Conservation (phyloP, 1,140 invertebrate species). For the Campoletis sonorensis region DNA sequence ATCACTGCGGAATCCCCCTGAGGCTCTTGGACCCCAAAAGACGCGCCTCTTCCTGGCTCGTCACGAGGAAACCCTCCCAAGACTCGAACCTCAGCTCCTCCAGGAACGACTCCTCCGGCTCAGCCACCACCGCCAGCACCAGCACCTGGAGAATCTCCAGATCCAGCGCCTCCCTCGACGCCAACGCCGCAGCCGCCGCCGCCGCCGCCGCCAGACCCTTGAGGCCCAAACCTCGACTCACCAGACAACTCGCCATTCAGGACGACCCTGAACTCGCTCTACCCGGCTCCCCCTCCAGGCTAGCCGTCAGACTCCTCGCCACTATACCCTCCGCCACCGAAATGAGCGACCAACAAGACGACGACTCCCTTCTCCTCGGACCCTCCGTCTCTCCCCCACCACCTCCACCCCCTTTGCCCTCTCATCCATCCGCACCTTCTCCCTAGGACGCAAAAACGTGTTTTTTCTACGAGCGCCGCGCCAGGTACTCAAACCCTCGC, state of each 20-base stretch:
- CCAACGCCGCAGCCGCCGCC: slow-evolving; percentile 34
- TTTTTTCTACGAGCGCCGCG: too few species aligned
- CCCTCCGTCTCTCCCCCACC: not conserved
- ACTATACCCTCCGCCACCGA: slow-evolving; percentile 91
- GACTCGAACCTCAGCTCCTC: slow-evolving; percentile 92
- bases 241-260: slow-evolving; percentile 85
- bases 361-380: slow-evolving; percentile 68
- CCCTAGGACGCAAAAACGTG: too few species aligned
- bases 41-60: slow-evolving; percentile 89
- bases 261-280: slow-evolving; percentile 81
- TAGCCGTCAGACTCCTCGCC: slow-evolving; percentile 83
- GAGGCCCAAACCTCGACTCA: slow-evolving; percentile 82
- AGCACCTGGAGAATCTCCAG: slow-evolving; percentile 90
- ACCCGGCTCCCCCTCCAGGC: slow-evolving; percentile 79
- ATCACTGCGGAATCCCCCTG: slow-evolving; percentile 86
- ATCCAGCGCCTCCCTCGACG: slow-evolving; percentile 80
- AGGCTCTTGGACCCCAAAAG: slow-evolving; percentile 85
- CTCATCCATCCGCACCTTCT: too few species aligned
- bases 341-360: slow-evolving; percentile 85
- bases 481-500: too few species aligned
- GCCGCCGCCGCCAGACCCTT: slow-evolving; percentile 51
- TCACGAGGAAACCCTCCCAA: slow-evolving; percentile 92
- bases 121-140: slow-evolving; percentile 89
- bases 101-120: slow-evolving; percentile 92
- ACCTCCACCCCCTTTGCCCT: not conserved